These are phyloP conservation scores for Leucoraja erinaceus DNA, from an alignment of 2,113 vertebrate genomes.

Conservation along the genomic window DNA sequence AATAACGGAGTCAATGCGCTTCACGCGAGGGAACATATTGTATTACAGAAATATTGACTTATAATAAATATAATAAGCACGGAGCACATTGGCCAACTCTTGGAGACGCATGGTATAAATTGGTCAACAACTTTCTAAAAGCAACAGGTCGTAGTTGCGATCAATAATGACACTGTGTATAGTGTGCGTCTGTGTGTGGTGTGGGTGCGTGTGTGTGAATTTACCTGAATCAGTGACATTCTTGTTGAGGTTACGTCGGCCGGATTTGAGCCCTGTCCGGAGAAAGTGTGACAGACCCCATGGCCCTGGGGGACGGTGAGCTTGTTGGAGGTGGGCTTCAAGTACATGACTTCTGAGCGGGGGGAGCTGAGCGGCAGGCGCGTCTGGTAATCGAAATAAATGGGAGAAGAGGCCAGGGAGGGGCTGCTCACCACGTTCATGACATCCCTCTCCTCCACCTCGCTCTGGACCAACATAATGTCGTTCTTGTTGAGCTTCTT, in stretches of 20 bases:
- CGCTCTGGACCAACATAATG: constrained; percentile 98
- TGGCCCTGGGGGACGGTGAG: constrained; percentile 96
- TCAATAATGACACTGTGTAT: neutral
- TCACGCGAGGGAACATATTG: constrained; percentile 15
- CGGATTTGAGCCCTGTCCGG: constrained; percentile 86
- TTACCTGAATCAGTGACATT: constrained; percentile 99
- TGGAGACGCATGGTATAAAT: neutral
- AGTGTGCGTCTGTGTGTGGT: constrained; percentile 7
- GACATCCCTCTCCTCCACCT: constrained; percentile 96
- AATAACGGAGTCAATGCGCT: constrained; percentile 12
- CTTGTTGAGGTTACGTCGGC: constrained; percentile 89
- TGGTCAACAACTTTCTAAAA: constrained; percentile 28
- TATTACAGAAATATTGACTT: constrained; percentile 8
- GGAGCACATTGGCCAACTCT: neutral
- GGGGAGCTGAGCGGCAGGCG: constrained; percentile 97
- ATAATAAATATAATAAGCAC: neutral
- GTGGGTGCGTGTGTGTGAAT: constrained; percentile 37
- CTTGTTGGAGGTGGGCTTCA: constrained; percentile 96
- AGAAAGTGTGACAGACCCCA: constrained; percentile 96
- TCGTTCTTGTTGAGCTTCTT: constrained; percentile 94
- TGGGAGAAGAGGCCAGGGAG: constrained; percentile 94
- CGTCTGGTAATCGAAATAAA: constrained; percentile 99
- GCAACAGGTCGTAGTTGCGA: neutral
- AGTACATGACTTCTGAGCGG: constrained; percentile 98
- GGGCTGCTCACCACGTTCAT: constrained; percentile 99